Conservation (phyloP, 2,113 vertebrate species). For the Plecturocebus donacophilus region DNA sequence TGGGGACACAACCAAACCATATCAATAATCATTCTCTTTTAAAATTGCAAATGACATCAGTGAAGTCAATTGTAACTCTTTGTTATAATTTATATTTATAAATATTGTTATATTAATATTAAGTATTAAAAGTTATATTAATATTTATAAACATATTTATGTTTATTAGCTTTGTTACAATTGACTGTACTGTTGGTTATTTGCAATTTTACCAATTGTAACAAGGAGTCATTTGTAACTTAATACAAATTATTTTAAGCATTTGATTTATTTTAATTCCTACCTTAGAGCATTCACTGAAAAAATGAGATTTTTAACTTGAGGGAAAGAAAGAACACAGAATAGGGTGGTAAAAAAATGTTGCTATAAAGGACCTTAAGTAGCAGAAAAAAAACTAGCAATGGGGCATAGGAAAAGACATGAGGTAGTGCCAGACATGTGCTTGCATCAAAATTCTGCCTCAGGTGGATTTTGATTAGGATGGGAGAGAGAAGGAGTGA, state of each 20-base stretch:
- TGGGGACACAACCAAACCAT: too few species aligned
- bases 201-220: too few species aligned
- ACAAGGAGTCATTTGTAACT: not conserved
- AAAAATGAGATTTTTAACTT: not conserved
- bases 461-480: not conserved
- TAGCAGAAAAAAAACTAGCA: not conserved
- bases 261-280: not conserved
- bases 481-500: not conserved
- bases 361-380: not conserved
- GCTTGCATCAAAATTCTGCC: not conserved
- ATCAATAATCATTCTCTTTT: not conserved
- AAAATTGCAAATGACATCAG: not conserved
- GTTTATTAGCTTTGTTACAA: too few species aligned
- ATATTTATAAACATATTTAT: too few species aligned
- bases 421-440: not conserved
- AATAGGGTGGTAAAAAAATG: not conserved
- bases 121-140: too few species aligned
- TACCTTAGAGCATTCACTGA: not conserved
- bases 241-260: slow-evolving; percentile 10
- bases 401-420: not conserved
- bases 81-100: too few species aligned
- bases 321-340: not conserved
- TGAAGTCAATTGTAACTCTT: not conserved
- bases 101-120: too few species aligned
- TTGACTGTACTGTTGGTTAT: too few species aligned